These are phyloP conservation scores for Rousettus madagascariensis DNA, from an alignment of 2,797 vertebrate species.

Conservation along the genomic window DNA sequence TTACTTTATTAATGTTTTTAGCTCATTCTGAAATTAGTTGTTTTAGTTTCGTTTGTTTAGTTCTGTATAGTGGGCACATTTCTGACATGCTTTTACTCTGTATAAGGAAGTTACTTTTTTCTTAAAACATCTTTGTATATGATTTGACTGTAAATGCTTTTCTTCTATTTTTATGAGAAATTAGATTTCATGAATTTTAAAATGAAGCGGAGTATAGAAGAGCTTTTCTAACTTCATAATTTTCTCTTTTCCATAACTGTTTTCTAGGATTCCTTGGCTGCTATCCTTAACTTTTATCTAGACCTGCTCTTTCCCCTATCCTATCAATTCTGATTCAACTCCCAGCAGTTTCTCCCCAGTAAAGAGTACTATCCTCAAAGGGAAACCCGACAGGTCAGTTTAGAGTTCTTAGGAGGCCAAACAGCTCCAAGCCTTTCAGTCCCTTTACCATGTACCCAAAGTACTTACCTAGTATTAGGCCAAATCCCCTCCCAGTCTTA, in stretches of 20 bases:
- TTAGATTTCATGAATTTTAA: neutral
- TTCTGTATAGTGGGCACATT: neutral
- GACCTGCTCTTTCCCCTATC: neutral
- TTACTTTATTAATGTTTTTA: neutral
- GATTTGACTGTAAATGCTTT: neutral
- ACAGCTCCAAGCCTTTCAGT: neutral
- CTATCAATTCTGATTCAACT: neutral
- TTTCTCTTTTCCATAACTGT: neutral
- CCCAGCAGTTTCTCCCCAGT: neutral
- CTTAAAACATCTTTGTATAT: neutral
- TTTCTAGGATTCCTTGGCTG: neutral
- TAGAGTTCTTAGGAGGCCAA: neutral
- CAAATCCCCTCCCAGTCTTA: slow-evolving; percentile 44
- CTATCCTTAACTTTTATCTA: neutral
- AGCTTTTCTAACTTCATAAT: neutral
- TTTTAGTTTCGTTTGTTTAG: neutral
- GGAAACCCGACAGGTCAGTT: neutral
- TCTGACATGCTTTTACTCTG: slow-evolving; percentile 11
- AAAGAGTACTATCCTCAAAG: slow-evolving; percentile 16
- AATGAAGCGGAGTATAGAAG: neutral
- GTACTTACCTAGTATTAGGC: neutral
- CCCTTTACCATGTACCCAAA: neutral
- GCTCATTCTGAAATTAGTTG: neutral
- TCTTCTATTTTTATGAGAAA: neutral
- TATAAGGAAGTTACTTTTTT: neutral